Conservation (phyloP, 2,888 invertebrate species). For the Eurytoma californica region DNA sequence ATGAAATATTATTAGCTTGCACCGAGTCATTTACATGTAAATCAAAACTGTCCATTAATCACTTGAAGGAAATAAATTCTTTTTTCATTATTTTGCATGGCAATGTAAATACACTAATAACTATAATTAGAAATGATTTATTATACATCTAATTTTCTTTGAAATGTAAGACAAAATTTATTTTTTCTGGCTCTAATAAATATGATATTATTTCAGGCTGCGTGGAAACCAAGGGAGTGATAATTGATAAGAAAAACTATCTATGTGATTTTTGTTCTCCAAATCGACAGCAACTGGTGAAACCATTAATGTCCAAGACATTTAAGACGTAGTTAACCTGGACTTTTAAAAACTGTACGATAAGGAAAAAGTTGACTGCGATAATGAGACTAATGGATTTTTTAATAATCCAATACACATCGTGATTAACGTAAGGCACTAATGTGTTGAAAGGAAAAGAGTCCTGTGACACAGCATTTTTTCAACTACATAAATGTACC, state of each 20-base stretch:
- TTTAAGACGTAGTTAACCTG: slow-evolving; percentile 62
- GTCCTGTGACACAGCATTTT: slow-evolving; percentile 31
- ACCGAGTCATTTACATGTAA: no score
- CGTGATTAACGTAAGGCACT: neutral
- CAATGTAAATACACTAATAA: no score
- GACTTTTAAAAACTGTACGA: slow-evolving; percentile 26
- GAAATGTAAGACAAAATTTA: no score
- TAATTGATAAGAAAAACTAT: slow-evolving; percentile 71
- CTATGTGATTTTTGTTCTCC: slow-evolving; percentile 71
- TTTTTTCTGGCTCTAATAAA: no score
- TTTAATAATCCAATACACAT: neutral
- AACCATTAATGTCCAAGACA: slow-evolving; percentile 68
- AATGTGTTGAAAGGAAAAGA: slow-evolving; percentile 2
- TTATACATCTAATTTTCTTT: no score
- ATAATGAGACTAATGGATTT: neutral
- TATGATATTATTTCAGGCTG: slow-evolving; percentile 64
- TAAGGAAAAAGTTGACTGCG: slow-evolving; percentile 10
- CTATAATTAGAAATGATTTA: no score
- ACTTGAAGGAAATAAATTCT: no score
- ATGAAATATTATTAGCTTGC: no score
- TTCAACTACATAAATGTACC: slow-evolving; percentile 26
- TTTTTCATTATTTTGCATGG: no score
- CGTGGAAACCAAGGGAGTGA: slow-evolving; percentile 72
- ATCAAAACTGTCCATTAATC: no score
- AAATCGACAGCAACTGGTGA: slow-evolving; percentile 66